A percentile compares a stretch with the other conserved stretches of the same genome.
Conservation (phyloP, 2,113 vertebrate genomes). For the Sturnus vulgaris region DNA sequence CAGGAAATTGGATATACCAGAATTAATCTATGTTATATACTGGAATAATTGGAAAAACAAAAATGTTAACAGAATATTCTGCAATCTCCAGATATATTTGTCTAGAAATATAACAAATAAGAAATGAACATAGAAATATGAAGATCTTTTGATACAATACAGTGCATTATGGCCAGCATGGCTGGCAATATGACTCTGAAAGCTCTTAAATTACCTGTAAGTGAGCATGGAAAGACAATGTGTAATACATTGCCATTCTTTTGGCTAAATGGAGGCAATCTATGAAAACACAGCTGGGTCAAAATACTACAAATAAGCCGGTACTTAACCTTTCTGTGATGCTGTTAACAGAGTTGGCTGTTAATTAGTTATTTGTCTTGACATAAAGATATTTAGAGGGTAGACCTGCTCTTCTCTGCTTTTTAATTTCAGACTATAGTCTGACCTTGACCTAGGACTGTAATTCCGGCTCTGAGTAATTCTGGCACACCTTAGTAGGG, state of each 20-base stretch:
- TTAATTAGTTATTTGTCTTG: neutral
- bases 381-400: neutral
- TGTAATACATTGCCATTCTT: neutral
- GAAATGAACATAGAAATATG: neutral
- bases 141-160: neutral
- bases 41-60: neutral
- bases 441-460: neutral
- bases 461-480: neutral
- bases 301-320: neutral
- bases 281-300: neutral
- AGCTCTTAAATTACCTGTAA: neutral
- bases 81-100: neutral
- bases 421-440: neutral
- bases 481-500: neutral
- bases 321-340: neutral
- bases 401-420: neutral
- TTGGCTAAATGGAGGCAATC: neutral
- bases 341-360: neutral
- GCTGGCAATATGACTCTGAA: neutral
- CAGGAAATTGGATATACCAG: neutral
- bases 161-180: neutral
- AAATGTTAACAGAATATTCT: neutral
- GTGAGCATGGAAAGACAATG: neutral
- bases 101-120: neutral
- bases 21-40: neutral